Evolutionary conservation across 2,888 invertebrate species (phyloP), one percentile per base, ranked within the genome.

Genomic region (Trissoscelio sp.): DNA sequence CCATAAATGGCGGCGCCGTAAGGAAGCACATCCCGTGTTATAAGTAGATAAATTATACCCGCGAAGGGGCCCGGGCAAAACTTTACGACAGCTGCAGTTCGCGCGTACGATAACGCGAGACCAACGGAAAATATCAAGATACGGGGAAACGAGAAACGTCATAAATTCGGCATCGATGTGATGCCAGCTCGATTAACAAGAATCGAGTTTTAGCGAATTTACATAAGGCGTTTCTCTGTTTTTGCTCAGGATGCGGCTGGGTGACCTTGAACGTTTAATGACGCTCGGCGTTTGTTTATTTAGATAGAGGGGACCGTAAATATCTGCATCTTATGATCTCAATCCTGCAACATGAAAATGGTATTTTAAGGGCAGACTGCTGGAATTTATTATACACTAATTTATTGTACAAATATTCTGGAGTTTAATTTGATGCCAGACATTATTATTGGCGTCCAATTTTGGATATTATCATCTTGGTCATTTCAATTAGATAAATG

Each of bases 11-110:
- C n/a, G n/a, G n/a, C 87, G 74, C 87, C 87, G 91, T 91, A 91
- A 91, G 91, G 91, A 91, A 91, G 91, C 91, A 91, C 91, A 91
- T 88, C 88, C 88, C 89, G 24, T 89, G 90, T 91, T 91, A 91
- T 91, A 91, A 91, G 91, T 88, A 90, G 87, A 90, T 91, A 91
- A 91, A 91, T 91, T 91, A 90, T 89, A 37, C 89, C 87, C 88
- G 88, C 87, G 86, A 86, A 86, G 87, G 85, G 81, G 84, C 86
- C 87, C 86, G 85, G 87, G 87, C 86, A 86, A 88, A 85, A 77
- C 48, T 83, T 83, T 80, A 83, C 75, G 83, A 75, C 75, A 53
- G 39, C 74, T 72, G 77, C 62, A 44, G 22, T 34, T 51, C 39
- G 62, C 62, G 37, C 42, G 64, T 55, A 28, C 64, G 80, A 81